These are phyloP conservation scores for Tyria jacobaeae DNA, from an alignment of 2,888 invertebrate genomes.

Conservation along the genomic window DNA sequence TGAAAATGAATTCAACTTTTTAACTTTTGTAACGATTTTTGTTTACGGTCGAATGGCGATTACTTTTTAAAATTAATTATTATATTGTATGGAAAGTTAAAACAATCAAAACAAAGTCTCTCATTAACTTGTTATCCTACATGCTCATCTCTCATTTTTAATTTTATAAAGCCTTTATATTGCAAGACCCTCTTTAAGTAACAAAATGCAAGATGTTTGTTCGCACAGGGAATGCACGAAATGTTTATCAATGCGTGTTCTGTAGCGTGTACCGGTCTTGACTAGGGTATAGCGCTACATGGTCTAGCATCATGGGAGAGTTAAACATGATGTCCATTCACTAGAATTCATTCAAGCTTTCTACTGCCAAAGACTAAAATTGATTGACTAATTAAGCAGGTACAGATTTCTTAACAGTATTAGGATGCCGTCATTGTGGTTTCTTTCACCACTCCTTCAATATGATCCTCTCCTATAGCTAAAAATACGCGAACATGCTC, in stretches of 20 bases:
- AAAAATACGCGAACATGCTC: no score
- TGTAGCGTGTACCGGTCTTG: conserved; percentile 62
- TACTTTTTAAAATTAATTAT: no score
- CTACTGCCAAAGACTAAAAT: conserved; percentile 66
- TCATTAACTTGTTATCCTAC: no score
- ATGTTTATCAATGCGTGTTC: conserved; percentile 27
- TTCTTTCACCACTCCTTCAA: not conserved
- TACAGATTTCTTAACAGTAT: not conserved
- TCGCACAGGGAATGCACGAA: conserved; percentile 6
- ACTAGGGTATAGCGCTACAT: conserved; percentile 50
- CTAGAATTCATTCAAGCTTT: conserved; percentile 80
- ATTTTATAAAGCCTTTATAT: not conserved
- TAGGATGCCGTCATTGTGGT: no score
- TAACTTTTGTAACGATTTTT: no score
- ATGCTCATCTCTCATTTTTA: not conserved
- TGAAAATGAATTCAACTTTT: no score
- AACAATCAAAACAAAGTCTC: no score
- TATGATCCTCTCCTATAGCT: no score
- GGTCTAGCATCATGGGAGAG: conserved; percentile 52
- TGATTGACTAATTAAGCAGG: no score
- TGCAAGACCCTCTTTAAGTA: not conserved
- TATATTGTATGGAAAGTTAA: no score
- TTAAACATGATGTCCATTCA: conserved; percentile 69
- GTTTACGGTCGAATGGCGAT: no score
- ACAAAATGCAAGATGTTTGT: not conserved